Evolutionary conservation across 2,797 vertebrate genomes (phyloP), one percentile per base, ranked within the genome.

Genomic region (Neomorphus geoffroyi): DNA sequence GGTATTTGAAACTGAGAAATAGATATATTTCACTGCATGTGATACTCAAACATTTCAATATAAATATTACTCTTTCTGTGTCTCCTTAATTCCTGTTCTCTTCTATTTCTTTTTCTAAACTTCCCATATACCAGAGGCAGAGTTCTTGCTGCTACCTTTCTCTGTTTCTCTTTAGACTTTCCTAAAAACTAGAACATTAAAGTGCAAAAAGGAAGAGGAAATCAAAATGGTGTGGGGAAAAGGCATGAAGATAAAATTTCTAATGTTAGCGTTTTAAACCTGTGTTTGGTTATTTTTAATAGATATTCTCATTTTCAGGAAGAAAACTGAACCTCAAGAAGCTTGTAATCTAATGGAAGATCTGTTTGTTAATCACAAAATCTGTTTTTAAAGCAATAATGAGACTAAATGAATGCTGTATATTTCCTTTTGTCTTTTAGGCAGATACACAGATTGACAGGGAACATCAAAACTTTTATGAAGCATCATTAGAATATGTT

Each of bases 401-500:
- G 6, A 65, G 37, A 58, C 17, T 60, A 78, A 82, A 71, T 24
- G 86, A 88, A 88, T 45, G n/a, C 45, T 80, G 6, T 56, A 0
- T 81, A 50, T 77, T 94, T 90, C 30, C 56, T 97, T 97, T 71
- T 92, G 11, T 86, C 77, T 91, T 93, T 88, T 94, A 99, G 99
- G 99, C 99, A 64, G 99, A 99, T 96, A 97, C 98, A 46, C 99
- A 99, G 96, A 99, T 99, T 97, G 98, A 98, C 96, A 98, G 98
- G 95, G 99, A 99, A 90, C 98, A 99, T 91, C 99, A 99, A 91
- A 98, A 99, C 81, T 99, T 99, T 95, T 99, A 99, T 67, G 99
- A 99, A 88, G 99, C 99, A 2, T 99, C 99, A 1, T 98, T 99
- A 92, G 99, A 99, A 96, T 99, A 99, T 71, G 99, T 99, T 95